Percentiles rank a stretch among this genome's conserved stretches.
These are phyloP conservation scores for Metopolophium dirhodum DNA, from an alignment of 1,140 invertebrate genomes.

Conservation along the genomic window DNA sequence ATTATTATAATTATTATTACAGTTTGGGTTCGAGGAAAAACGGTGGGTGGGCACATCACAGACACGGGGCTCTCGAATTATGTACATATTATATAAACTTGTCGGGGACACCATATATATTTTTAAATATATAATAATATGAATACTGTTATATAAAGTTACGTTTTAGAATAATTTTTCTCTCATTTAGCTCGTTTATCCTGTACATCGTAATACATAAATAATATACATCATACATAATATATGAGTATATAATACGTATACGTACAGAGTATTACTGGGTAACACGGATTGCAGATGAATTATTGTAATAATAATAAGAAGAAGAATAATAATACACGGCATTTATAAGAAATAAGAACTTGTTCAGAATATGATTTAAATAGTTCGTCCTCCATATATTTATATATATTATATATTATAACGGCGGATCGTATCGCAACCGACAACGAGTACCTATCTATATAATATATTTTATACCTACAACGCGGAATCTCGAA, in stretches of 20 bases:
- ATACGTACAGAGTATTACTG: not conserved
- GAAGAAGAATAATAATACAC: too few species aligned
- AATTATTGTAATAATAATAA: not conserved
- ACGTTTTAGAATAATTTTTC: not conserved
- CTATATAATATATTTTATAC: too few species aligned
- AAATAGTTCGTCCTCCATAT: not conserved
- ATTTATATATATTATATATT: too few species aligned
- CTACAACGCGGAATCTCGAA: not conserved
- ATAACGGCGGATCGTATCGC: not conserved
- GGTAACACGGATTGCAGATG: not conserved
- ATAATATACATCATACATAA: not conserved
- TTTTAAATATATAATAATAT: not conserved
- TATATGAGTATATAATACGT: not conserved
- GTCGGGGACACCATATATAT: not conserved
- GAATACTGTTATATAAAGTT: not conserved
- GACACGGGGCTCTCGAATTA: conserved; percentile 8
- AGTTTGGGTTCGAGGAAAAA: not conserved
- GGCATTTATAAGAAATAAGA: not conserved
- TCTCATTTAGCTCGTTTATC: not conserved
- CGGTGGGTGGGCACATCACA: not conserved
- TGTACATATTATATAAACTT: not conserved
- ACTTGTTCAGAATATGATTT: not conserved
- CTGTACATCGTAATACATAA: not conserved
- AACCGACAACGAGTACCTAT: not conserved
- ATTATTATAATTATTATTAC: conserved; percentile 54